Evolutionary conservation across 2,113 vertebrate genomes (phyloP), one percentile per base, ranked within the genome.

Genomic region (Poicephalus gulielmi): DNA sequence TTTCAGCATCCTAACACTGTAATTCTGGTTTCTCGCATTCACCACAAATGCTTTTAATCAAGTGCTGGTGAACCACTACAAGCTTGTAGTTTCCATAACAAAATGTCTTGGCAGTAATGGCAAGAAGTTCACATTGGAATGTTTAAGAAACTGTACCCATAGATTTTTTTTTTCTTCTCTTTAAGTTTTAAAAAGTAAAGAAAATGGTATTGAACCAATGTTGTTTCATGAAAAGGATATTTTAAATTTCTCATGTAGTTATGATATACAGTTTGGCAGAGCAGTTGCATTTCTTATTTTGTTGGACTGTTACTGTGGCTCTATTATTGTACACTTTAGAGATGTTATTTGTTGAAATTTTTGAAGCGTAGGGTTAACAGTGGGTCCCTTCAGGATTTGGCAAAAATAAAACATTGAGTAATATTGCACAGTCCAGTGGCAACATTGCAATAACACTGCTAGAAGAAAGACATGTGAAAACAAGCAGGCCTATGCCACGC

Each of bases 101-200:
- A 91, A 95, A 17, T 73, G 44, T 70, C 71, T 77, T 91, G 47
- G 39, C 63, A 95, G 30, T 35, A 85, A 22, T 64, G 53, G 27
- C 87, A 93, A 22, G 57, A 87, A 27, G 60, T 89, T 94, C 86
- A 44, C 63, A 59, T 83, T 95, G 79, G 50, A 70, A 39, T 49
- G 31, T 66, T 96, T 88, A 88, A 83, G 94, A 91, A 95, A 95
- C 53, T 76, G 55, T 88, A 88, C 83, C 90, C 69, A 60, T 80
- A 68, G 94, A 82, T 79, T 11, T 39, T 23, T 6, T 27, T 22
- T 10, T 39, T 60, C 11, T 49, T 25, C 13, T 27, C 60, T 57
- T 6, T 2, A 9, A 37, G 35, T 62, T 64, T 76, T 70, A 28
- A 15, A 63, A 57, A 43, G 52, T 18, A 87, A 83, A 81, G 62